Evolutionary conservation across 2,888 invertebrate species (phyloP).

Genomic region (Mechanitis messenoides): DNA sequence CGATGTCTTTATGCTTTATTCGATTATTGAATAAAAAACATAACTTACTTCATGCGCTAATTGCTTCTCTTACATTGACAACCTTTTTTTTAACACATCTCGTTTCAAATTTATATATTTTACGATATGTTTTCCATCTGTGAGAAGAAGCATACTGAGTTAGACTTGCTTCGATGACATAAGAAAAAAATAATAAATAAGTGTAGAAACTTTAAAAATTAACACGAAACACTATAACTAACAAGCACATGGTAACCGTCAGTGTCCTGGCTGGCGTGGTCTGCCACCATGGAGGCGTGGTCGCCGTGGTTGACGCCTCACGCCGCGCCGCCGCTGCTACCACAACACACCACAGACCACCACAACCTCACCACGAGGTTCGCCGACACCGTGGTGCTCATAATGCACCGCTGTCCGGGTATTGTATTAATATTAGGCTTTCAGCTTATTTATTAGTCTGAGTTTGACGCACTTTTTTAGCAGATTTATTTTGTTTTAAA

Average conservation of each 20-base stretch:
- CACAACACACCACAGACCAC: constrained; percentile 30
- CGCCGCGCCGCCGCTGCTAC: constrained; percentile 38
- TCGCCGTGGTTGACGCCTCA: constrained; percentile 51
- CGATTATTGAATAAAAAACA: too few species aligned
- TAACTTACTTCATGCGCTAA: too few species aligned
- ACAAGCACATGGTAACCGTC: constrained; percentile 2
- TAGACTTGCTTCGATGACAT: too few species aligned
- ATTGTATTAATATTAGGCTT: constrained; percentile 14
- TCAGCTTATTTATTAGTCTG: too few species aligned
- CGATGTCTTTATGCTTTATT: too few species aligned
- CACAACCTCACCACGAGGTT: constrained; percentile 45
- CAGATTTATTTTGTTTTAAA: not conserved
- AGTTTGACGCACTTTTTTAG: not conserved
- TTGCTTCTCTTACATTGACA: too few species aligned
- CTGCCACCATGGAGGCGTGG: constrained; percentile 48
- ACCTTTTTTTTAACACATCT: too few species aligned
- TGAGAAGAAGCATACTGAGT: too few species aligned
- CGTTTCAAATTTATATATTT: too few species aligned
- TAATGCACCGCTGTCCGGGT: constrained; percentile 56
- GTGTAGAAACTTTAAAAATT: not conserved
- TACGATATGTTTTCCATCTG: too few species aligned
- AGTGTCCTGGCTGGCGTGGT: constrained; percentile 54
- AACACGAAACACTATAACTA: too few species aligned
- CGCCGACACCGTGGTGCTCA: constrained; percentile 36
- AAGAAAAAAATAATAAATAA: not conserved